Evolutionary conservation across 2,797 vertebrate species (phyloP), one percentile per base, ranked within the genome.

Genomic region (Mormyrops boulengeri): DNA sequence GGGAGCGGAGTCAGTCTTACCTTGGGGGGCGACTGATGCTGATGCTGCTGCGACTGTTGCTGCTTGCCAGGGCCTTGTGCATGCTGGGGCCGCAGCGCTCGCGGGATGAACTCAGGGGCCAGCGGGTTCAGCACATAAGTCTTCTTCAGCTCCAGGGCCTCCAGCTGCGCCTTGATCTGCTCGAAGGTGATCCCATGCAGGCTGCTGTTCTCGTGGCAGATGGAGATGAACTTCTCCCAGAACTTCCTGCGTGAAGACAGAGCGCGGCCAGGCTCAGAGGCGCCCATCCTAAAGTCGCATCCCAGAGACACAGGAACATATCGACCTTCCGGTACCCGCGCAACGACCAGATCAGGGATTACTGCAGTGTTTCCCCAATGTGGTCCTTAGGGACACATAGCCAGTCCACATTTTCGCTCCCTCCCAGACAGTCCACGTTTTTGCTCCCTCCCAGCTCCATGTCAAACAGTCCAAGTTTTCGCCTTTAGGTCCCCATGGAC

Each of bases 101-200:
- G 97, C 0, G 99, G 99, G 93, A 99, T 98, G 94, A 99, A 99
- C 92, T 99, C 99, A 0, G 99, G 99, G 86, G 99, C 99, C 94
- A 99, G 93, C 0, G 99, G 99, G 93, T 99, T 99, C 93, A 99
- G 95, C 91, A 99, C 99, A 0, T 99, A 99, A 0, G 99, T 99
- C 96, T 99, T 99, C 96, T 99, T 99, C 73, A 99, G 95, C 95
- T 99, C 99, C 93, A 99, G 94, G 92, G 98, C 99, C 94, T 99
- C 98, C 92, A 99, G 94, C 95, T 99, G 98, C 93, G 98, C 96
- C 94, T 98, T 99, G 94, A 99, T 99, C 96, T 99, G 98, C 93
- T 99, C 97, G 91, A 98, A 99, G 2, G 98, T 99, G 96, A 99
- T 99, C 92, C 99, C 99, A 1, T 99, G 98, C 55, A 99, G 97